phyloP scores from a whole-genome alignment of 2,113 vertebrate species.

The Poicephalus meyeri region DNA sequence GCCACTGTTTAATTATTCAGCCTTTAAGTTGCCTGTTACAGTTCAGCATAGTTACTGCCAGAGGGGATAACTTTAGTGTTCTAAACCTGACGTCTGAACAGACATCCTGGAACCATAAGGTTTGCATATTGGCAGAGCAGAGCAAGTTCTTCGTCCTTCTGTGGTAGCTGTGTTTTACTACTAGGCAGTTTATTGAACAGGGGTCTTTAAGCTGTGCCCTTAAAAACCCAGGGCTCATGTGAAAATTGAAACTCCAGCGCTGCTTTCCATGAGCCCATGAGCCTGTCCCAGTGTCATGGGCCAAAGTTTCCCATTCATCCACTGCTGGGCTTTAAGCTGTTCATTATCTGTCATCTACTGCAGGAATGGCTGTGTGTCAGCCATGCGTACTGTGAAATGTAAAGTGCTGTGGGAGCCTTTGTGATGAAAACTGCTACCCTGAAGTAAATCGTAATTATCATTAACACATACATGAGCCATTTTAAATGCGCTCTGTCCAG shows the following conservation, averaged over 20 bases:
- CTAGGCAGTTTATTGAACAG: not conserved
- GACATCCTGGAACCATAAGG: slow-evolving; percentile 24
- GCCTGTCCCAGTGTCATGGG: not conserved
- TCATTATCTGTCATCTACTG: not conserved
- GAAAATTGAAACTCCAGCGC: not conserved
- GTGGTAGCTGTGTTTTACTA: not conserved
- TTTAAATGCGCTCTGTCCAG: not conserved
- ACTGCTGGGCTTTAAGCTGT: not conserved
- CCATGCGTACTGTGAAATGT: not conserved
- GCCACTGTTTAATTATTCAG: slow-evolving; percentile 42
- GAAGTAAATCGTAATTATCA: not conserved
- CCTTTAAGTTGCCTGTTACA: slow-evolving; percentile 51
- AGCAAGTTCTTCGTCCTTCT: slow-evolving; percentile 3
- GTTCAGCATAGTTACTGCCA: not conserved
- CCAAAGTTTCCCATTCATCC: not conserved
- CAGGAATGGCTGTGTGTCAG: not conserved
- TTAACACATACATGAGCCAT: not conserved
- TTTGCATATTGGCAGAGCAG: slow-evolving; percentile 16
- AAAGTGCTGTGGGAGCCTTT: not conserved
- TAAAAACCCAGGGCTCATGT: not conserved
- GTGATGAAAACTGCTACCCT: not conserved
- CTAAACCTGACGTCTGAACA: slow-evolving; percentile 9
- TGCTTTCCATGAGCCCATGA: not conserved
- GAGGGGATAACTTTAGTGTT: not conserved
- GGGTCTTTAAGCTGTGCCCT: not conserved